Conservation (phyloP, 2,888 invertebrate genomes). For the Peribatodes rhomboidaria region DNA sequence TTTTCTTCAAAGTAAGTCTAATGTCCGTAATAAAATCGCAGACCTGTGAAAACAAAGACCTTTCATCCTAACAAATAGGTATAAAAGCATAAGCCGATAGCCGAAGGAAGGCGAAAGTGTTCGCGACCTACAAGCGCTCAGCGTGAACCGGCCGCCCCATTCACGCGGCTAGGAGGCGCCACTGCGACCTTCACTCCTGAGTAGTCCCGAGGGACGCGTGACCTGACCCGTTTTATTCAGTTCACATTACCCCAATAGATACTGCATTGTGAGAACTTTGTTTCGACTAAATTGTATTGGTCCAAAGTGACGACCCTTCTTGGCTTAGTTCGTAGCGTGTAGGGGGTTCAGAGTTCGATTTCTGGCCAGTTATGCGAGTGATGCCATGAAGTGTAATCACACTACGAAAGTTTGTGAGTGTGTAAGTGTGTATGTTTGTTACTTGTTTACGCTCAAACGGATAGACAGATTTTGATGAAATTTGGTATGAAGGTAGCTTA, state of each 20-base stretch:
- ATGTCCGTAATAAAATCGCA: background rate
- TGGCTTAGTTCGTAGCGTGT: too few relatives aligned
- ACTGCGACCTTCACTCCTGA: conserved; percentile 51
- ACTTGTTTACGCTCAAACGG: too few relatives aligned
- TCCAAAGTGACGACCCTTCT: too few relatives aligned
- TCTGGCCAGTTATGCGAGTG: too few relatives aligned
- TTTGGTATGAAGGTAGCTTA: too few relatives aligned
- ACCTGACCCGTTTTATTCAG: conserved; percentile 42
- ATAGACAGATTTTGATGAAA: too few relatives aligned
- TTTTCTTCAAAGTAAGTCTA: too few relatives aligned
- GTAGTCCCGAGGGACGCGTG: conserved; percentile 39
- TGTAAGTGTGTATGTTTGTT: too few relatives aligned
- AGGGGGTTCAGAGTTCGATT: too few relatives aligned
- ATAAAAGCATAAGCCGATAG: conserved; percentile 6
- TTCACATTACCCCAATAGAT: background rate
- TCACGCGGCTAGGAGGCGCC: conserved; percentile 56
- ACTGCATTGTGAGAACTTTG: background rate
- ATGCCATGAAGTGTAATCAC: too few relatives aligned
- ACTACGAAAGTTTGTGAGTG: too few relatives aligned
- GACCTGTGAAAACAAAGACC: background rate
- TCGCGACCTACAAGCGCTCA: conserved; percentile 17
- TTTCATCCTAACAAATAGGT: background rate
- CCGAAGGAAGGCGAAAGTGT: conserved; percentile 18
- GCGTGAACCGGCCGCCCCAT: conserved; percentile 40
- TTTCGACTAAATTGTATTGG: too few relatives aligned